Conservation (phyloP, 1,140 invertebrate genomes). For the Ceratina japonica region DNA sequence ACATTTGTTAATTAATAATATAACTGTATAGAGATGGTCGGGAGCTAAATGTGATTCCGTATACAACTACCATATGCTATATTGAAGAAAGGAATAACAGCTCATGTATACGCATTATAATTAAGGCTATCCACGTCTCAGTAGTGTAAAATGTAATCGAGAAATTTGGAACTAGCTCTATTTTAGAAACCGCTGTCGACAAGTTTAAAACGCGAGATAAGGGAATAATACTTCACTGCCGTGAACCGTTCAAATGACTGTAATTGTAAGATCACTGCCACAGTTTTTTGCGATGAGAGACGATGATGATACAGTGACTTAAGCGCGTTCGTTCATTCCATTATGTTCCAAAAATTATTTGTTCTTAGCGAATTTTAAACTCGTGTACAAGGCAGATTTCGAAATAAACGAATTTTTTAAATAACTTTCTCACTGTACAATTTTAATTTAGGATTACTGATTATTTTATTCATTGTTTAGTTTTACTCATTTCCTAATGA, state of each 20-base stretch:
- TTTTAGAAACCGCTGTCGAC: conserved; percentile 13
- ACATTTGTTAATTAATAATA: conserved; percentile 50
- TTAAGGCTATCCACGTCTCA: conserved; percentile 21
- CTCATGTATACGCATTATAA: conserved; percentile 40
- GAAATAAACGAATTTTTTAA: conserved; percentile 74
- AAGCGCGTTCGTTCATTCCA: conserved; percentile 64
- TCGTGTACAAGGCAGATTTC: conserved; percentile 70
- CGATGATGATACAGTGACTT: conserved; percentile 37
- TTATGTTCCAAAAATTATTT: conserved; percentile 22
- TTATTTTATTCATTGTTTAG: too few species aligned
- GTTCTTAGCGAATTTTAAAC: conserved; percentile 56
- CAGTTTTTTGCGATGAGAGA: conserved; percentile 53
- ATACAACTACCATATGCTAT: conserved; percentile 11
- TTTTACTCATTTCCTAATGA: too few species aligned
- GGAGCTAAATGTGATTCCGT: conserved; percentile 16
- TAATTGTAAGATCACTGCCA: conserved; percentile 54
- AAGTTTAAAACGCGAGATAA: not conserved
- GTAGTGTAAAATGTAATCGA: conserved; percentile 41
- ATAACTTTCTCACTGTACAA: conserved; percentile 42
- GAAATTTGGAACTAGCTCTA: conserved; percentile 34
- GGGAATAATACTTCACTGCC: not conserved
- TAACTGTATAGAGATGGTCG: conserved; percentile 47
- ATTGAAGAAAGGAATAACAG: not conserved
- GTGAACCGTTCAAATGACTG: conserved; percentile 1
- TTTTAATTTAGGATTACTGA: not conserved